phyloP scores from a whole-genome alignment of 2,888 invertebrate species.

The Drepana falcataria region DNA sequence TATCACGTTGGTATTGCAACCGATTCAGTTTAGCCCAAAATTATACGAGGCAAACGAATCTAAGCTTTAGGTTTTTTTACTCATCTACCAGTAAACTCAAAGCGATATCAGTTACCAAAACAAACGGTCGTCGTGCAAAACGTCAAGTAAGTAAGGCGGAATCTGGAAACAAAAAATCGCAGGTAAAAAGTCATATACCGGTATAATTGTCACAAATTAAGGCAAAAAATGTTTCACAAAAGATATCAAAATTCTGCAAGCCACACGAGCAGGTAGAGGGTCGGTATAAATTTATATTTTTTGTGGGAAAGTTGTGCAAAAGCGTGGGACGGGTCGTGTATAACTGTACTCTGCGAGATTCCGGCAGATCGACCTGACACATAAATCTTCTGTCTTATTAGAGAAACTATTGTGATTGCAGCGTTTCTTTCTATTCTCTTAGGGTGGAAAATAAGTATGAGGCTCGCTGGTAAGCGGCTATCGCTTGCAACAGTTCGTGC shows the following conservation, averaged over 20 bases:
- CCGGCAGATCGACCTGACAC: conserved; percentile 35
- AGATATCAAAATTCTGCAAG: conserved; percentile 78
- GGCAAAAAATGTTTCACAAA: conserved; percentile 72
- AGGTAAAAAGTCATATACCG: conserved; percentile 79
- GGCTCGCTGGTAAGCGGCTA: too few species aligned
- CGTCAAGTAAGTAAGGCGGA: conserved; percentile 50
- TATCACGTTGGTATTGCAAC: neutral
- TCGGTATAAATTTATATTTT: conserved; percentile 59
- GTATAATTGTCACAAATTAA: conserved; percentile 79
- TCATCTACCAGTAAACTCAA: conserved; percentile 54
- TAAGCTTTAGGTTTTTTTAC: conserved; percentile 17
- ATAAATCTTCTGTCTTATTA: conserved; percentile 41
- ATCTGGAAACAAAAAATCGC: conserved; percentile 56
- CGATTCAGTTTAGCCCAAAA: neutral
- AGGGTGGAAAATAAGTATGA: too few species aligned
- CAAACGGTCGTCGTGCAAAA: conserved; percentile 70
- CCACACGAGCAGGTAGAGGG: conserved; percentile 77
- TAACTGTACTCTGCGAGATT: conserved; percentile 65
- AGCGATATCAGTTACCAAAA: conserved; percentile 52
- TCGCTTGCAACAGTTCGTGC: too few species aligned
- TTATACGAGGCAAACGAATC: neutral
- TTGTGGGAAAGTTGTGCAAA: conserved; percentile 68
- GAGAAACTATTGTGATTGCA: conserved; percentile 12
- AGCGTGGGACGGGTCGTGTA: conserved; percentile 67
- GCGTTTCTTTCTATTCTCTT: conserved; percentile 3